Evolutionary conservation across 1,140 invertebrate genomes (phyloP).

Genomic region (Drosophila prosaltans): DNA sequence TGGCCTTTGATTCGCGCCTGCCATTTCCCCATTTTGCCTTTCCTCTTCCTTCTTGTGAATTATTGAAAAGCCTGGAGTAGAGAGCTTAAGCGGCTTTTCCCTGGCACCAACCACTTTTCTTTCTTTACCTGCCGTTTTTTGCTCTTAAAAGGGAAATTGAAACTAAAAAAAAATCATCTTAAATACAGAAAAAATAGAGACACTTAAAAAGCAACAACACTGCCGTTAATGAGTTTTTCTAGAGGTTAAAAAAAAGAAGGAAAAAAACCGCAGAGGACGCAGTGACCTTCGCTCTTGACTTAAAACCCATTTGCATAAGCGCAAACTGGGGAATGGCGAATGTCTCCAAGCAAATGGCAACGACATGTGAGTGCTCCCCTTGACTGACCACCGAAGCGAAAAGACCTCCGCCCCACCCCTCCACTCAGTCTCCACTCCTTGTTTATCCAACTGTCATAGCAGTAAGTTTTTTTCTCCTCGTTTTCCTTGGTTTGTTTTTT

Average conservation of each 20-base stretch:
- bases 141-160: slow-evolving; percentile 45
- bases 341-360: slow-evolving; percentile 20
- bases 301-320: slow-evolving; percentile 76
- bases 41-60: slow-evolving; percentile 53
- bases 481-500: slow-evolving; percentile 9
- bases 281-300: slow-evolving; percentile 77
- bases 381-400: slow-evolving; percentile 25
- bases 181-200: slow-evolving; percentile 38
- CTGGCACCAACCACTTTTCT: slow-evolving; percentile 17
- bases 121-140: background rate
- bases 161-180: slow-evolving; percentile 45
- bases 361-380: slow-evolving; percentile 36
- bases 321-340: slow-evolving; percentile 11
- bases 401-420: background rate
- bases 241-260: slow-evolving; percentile 23
- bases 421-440: slow-evolving; percentile 1
- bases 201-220: slow-evolving; percentile 59
- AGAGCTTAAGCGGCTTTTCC: slow-evolving; percentile 67
- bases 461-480: background rate
- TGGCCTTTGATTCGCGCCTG: slow-evolving; percentile 61
- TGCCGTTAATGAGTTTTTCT: slow-evolving; percentile 71
- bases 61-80: slow-evolving; percentile 72
- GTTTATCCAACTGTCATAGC: slow-evolving; percentile 49
- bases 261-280: slow-evolving; percentile 56
- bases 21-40: slow-evolving; percentile 4